Evolutionary conservation across 2,888 invertebrate species (phyloP).

Genomic region (Geophilus truncorum): DNA sequence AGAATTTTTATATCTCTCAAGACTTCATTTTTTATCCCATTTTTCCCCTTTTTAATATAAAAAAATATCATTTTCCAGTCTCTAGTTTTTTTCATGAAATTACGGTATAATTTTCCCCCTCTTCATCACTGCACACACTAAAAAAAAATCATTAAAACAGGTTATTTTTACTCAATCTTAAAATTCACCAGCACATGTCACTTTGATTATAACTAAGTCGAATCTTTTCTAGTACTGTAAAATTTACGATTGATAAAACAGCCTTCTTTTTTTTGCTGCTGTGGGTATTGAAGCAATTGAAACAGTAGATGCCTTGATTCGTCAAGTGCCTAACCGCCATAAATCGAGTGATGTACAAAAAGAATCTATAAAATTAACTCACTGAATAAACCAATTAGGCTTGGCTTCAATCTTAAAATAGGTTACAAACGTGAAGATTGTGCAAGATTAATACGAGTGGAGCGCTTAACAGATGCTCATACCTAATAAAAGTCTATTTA

Average conservation of each 20-base stretch:
- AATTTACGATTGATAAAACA: constrained; percentile 2
- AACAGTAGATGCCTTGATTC: constrained; percentile 12
- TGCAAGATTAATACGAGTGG: neutral
- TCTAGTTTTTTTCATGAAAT: neutral
- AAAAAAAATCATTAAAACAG: neutral
- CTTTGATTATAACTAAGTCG: neutral
- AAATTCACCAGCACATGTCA: constrained; percentile 1
- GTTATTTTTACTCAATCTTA: constrained; percentile 12
- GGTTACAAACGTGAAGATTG: constrained; percentile 9
- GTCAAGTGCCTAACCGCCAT: neutral
- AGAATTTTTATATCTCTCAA: constrained; percentile 7
- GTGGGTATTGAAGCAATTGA: constrained; percentile 7
- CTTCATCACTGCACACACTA: neutral
- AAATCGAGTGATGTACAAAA: neutral
- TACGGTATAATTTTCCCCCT: neutral
- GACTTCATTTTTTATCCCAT: neutral
- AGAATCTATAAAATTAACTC: neutral
- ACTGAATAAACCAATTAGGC: neutral
- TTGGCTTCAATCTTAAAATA: neutral
- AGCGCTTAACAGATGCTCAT: neutral
- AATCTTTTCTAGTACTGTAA: constrained; percentile 6
- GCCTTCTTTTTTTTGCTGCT: neutral
- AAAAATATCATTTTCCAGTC: neutral
- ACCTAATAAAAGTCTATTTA: neutral
- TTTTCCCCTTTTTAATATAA: neutral